Base-by-base conservation (phyloP, 2,797 vertebrate species). In the Hydrolagus colliei region DNA sequence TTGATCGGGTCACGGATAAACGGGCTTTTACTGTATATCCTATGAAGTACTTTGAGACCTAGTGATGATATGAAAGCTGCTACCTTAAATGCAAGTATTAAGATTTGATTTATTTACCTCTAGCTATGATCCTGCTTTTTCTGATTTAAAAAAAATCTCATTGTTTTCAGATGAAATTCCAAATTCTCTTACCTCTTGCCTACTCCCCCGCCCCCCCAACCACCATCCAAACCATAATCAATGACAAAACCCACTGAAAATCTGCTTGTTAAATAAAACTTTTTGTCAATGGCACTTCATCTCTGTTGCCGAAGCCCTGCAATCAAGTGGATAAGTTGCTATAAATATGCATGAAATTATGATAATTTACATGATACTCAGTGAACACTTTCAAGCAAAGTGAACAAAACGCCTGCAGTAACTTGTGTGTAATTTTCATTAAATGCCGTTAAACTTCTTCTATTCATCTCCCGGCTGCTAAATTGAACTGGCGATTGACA, bases 321-420 rank as follows among this genome's bases (percentile, higher is more conserved):
- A 80, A 80, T 80, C 65, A 27, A 67, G 41, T 52, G 41, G 27
- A 80, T 67, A 32, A 32, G 78, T 65, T 65, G 13, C 62, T 80
- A 22, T 80, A 80, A 80, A 80, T 32, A 80, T 18, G 62, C 7
- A 10, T 32, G 62, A 80, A n/a, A 80, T 80, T 80, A 79, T 79
- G 22, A 80, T 80, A 7, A 80, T 67, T 80, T 80, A 80, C 13
- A 65, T 27, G 11, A 80, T 32, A 32, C 78, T 80, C 16, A 63
- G 63, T 80, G 4, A 5, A 14, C 62, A 78, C 22, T 78, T 78
- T 78, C 11, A 80, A 65, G 32, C 65, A 63, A 80, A 35, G 7
- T 63, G 62, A 80, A 12, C 22, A 74, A 52, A 7, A 32, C 13
- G 61, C 12, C 27, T 63, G 11, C 1, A 63, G 22, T 76, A 59